Evolutionary conservation across 2,888 invertebrate genomes (phyloP).

Genomic region (Caenorhabditis japonica): DNA sequence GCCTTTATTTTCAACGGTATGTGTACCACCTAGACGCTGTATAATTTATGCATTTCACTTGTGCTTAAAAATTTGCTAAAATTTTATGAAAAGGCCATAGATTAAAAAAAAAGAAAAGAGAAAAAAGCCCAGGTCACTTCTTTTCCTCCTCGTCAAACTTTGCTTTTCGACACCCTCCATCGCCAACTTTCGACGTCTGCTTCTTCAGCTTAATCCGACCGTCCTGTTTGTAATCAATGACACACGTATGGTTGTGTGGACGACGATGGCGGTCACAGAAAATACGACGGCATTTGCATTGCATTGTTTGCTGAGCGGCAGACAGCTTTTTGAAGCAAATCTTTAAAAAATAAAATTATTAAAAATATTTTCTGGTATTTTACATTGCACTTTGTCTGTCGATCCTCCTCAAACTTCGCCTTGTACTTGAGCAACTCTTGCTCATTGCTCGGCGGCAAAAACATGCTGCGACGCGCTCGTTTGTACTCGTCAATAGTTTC

Average conservation of each 20-base stretch:
- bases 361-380: not conserved
- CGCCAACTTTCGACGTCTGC: constrained; percentile 43
- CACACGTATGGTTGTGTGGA: constrained; percentile 60
- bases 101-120: no score
- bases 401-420: constrained; percentile 38
- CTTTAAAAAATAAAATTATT: constrained; percentile 15
- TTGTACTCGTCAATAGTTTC: constrained; percentile 58
- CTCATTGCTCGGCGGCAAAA: constrained; percentile 58
- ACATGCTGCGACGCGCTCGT: constrained; percentile 53
- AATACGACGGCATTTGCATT: constrained; percentile 56
- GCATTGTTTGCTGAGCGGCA: constrained; percentile 58
- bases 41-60: no score
- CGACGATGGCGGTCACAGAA: constrained; percentile 64
- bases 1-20: no score
- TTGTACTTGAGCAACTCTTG: constrained; percentile 48
- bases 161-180: constrained; percentile 40
- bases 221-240: constrained; percentile 66
- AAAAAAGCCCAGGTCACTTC: not conserved
- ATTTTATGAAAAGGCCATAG: no score
- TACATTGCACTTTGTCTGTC: constrained; percentile 58
- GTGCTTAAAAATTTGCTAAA: no score
- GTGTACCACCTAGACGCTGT: no score
- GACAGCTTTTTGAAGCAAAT: constrained; percentile 60
- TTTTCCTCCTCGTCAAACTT: constrained; percentile 21
- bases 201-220: constrained; percentile 62